Conservation (phyloP, 2,888 invertebrate genomes). For the Macrosiphum euphorbiae region DNA sequence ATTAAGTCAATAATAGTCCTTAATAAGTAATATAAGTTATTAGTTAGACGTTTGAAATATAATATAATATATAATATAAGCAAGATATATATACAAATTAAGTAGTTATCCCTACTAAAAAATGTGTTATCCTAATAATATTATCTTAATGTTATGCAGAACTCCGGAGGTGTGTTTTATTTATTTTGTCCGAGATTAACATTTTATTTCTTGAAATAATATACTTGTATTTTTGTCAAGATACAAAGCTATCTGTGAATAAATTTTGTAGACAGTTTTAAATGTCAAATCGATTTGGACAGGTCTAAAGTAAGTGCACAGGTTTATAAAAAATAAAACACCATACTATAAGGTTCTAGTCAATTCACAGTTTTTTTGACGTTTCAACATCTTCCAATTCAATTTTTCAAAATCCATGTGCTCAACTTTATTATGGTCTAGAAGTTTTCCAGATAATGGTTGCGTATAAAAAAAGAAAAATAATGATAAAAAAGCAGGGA, state of each 20-base stretch:
- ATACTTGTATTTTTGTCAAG: not conserved
- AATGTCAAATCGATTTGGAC: not conserved
- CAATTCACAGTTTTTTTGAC: not conserved
- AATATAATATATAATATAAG: too few relatives aligned
- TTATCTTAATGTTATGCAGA: not conserved
- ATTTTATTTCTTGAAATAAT: not conserved
- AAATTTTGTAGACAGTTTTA: not conserved
- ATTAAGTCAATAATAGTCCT: not conserved
- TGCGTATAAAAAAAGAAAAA: not conserved
- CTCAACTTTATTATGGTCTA: not conserved
- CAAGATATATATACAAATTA: not conserved
- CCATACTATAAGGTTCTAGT: not conserved
- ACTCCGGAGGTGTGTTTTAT: not conserved
- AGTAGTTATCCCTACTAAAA: not conserved
- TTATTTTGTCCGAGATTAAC: not conserved
- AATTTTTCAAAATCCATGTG: conserved; percentile 33
- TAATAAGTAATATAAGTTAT: not conserved
- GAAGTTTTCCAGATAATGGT: conserved; percentile 29
- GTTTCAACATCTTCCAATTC: conserved; percentile 29
- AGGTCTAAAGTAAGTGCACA: not conserved
- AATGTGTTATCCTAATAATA: not conserved
- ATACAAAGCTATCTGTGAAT: not conserved
- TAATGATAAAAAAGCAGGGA: not conserved
- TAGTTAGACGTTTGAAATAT: too few relatives aligned
- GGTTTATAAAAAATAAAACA: not conserved